Percentiles rank a stretch among this genome's conserved stretches.
Conservation (phyloP, 1,140 invertebrate genomes). For the Drosophila pallidifrons region DNA sequence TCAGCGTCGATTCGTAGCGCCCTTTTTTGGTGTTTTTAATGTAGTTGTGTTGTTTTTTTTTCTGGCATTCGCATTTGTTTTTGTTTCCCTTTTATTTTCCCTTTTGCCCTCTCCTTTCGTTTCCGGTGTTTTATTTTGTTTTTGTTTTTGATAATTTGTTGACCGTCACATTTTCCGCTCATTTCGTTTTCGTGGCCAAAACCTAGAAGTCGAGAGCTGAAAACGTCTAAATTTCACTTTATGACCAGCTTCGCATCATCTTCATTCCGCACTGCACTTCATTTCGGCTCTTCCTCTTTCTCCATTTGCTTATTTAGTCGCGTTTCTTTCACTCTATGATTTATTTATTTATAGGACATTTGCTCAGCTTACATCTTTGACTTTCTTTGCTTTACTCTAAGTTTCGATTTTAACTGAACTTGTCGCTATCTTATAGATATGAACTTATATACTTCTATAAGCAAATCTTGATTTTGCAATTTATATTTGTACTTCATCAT, state of each 20-base stretch:
- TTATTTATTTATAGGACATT: constrained; percentile 69
- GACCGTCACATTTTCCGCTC: constrained; percentile 74
- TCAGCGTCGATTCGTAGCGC: constrained; percentile 28
- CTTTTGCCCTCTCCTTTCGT: constrained; percentile 4
- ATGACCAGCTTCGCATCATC: constrained; percentile 38
- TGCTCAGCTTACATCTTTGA: constrained; percentile 24
- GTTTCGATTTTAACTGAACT: background rate
- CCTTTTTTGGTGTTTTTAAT: constrained; percentile 7
- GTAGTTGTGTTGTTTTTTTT: background rate
- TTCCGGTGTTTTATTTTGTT: constrained; percentile 12
- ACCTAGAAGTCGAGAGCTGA: constrained; percentile 19
- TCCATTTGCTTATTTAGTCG: background rate
- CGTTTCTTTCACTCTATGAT: constrained; percentile 35
- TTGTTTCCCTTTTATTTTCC: constrained; percentile 22
- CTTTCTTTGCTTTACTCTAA: constrained; percentile 19
- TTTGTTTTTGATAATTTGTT: constrained; percentile 74
- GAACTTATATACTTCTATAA: too few species aligned
- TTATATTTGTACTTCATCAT: too few species aligned
- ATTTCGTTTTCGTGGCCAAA: constrained; percentile 45
- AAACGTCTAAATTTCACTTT: constrained; percentile 60
- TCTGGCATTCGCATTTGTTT: constrained; percentile 24
- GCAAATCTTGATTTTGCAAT: too few species aligned
- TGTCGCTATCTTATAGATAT: background rate
- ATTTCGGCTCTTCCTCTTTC: constrained; percentile 36
- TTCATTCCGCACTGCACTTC: constrained; percentile 41